Conservation (phyloP, 2,113 vertebrate species). For the Cisticola juncidis region DNA sequence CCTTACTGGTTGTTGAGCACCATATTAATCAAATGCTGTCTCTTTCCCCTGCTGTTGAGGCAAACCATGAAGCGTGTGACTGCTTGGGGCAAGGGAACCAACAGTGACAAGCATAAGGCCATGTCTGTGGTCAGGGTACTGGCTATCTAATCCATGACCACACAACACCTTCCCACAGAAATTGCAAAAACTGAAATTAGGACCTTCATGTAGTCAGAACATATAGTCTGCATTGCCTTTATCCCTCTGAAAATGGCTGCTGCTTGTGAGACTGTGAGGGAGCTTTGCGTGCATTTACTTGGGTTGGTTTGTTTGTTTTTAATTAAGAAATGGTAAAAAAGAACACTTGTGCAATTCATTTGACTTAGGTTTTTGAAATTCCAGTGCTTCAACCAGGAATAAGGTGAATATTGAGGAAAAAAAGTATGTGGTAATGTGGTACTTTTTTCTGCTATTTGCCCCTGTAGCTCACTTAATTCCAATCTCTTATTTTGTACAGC, state of each 20-base stretch:
- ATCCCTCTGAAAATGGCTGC: background rate
- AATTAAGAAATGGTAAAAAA: background rate
- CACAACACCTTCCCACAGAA: background rate
- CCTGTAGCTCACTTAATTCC: background rate
- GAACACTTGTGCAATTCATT: background rate
- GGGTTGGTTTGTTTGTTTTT: background rate
- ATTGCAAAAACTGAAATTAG: background rate
- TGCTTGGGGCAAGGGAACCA: background rate
- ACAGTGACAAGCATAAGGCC: background rate
- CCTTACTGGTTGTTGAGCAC: constrained; percentile 22
- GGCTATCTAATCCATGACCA: background rate
- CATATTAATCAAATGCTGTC: constrained; percentile 29
- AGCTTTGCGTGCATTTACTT: background rate
- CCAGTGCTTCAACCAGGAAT: background rate
- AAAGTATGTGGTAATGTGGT: background rate
- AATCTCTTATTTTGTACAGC: background rate
- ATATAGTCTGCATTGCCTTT: background rate
- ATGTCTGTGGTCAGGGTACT: background rate
- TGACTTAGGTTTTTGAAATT: background rate
- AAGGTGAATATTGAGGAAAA: background rate
- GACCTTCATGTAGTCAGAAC: background rate
- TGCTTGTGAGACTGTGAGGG: background rate
- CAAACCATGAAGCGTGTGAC: constrained; percentile 24
- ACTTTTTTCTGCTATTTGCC: background rate
- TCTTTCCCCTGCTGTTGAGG: background rate